Evolutionary conservation across 2,888 invertebrate genomes (phyloP), one percentile per base, ranked within the genome.

Genomic region (Gortyna flavago): DNA sequence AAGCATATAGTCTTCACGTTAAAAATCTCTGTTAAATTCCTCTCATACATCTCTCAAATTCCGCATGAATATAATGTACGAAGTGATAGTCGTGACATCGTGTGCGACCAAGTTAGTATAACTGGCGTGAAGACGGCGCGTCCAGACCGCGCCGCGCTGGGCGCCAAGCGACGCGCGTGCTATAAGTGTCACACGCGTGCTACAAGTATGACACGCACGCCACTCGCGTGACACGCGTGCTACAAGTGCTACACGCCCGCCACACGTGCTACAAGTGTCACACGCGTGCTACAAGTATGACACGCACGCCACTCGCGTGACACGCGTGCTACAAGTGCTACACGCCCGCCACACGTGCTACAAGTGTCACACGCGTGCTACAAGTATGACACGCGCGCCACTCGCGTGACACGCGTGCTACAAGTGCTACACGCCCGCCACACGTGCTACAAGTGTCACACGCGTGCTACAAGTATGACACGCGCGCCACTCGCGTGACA

Each of bases 1-100:
- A 95, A 95, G 95, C 95, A 93, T 93, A 93, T 93, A 93, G 93
- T 95, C 92, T 94, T 92, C 92, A 91, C 90, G 90, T 90, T 91
- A 91, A 93, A 92, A 89, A 81, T 84, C 88, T 91, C 91, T 91
- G 93, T 92, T 91, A 90, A 89, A 90, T 88, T 87, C 83, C 87
- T 89, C 86, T 89, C 89, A 88, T 87, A 90, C 89, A 83, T 87
- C 81, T 83, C 84, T 83, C 84, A 72, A 83, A 80, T 79, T 83
- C 73, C 71, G 76, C 74, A 89, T 78, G 71, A 79, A 85, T 84
- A 78, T 75, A 80, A 73, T 74, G 51, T 81, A 79, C 61, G 64
- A 79, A 78, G 71, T 74, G 81, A 74, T 54, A 84, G 65, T 76
- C 51, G 65, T 64, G 48, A n/a, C n/a, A 9, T 32, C 41, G 74